These are phyloP conservation scores for Cheiracanthium punctorium DNA, from an alignment of 2,888 invertebrate genomes.

Conservation along the genomic window DNA sequence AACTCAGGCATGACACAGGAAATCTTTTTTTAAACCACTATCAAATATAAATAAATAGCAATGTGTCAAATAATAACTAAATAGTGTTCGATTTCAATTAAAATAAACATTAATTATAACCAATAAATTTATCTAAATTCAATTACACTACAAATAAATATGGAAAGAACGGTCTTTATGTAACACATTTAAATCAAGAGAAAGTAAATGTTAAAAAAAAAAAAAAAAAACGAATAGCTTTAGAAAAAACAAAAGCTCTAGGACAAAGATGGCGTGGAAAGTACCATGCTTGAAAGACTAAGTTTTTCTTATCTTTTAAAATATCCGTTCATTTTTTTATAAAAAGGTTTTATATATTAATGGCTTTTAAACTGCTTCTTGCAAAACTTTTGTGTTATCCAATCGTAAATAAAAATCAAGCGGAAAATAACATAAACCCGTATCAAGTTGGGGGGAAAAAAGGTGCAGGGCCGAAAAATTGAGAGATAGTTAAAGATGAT, in stretches of 20 bases:
- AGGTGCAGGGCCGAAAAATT: neutral
- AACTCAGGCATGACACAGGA: no score
- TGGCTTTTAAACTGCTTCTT: slow-evolving; percentile 27
- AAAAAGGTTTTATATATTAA: slow-evolving; percentile 34
- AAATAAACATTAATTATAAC: no score
- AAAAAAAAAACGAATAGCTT: neutral
- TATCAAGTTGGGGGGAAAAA: neutral
- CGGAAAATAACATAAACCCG: slow-evolving; percentile 5
- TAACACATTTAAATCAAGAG: no score
- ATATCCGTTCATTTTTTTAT: neutral
- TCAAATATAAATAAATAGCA: no score
- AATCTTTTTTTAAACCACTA: no score
- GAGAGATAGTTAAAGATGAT: slow-evolving; percentile 33
- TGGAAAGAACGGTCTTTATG: no score
- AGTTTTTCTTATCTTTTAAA: neutral
- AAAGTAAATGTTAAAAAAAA: neutral
- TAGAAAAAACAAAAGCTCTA: neutral
- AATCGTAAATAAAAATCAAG: slow-evolving; percentile 27
- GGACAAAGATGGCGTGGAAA: no score
- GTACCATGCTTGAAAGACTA: no score
- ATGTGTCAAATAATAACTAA: no score
- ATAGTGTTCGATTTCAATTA: no score
- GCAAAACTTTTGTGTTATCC: neutral
- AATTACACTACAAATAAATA: no score
- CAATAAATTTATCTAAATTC: no score